phyloP scores from a whole-genome alignment of 2,113 vertebrate genomes.

The Ranitomeya imitator region DNA sequence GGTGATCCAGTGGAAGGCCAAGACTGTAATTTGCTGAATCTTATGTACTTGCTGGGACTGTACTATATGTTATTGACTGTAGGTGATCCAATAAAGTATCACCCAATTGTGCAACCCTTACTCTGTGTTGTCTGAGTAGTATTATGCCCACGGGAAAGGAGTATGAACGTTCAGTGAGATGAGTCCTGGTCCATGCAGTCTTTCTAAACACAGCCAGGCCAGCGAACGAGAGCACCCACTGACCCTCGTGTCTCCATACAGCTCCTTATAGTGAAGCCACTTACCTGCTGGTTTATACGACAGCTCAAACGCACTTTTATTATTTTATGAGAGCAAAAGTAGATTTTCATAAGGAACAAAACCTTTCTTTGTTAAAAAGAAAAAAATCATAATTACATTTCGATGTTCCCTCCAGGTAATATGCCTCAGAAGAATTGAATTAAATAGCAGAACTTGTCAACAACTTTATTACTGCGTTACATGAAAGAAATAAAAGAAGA shows the following conservation, averaged over 20 bases:
- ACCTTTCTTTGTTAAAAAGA: constrained; percentile 1
- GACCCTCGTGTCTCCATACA: neutral
- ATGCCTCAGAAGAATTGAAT: constrained; percentile 25
- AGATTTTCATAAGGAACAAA: constrained; percentile 31
- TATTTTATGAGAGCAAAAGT: constrained; percentile 6
- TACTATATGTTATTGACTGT: too few relatives aligned
- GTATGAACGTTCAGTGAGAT: too few relatives aligned
- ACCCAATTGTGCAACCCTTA: too few relatives aligned
- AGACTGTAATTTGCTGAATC: too few relatives aligned
- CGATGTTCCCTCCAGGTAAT: constrained; percentile 1
- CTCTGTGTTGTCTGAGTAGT: too few relatives aligned
- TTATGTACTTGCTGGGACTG: too few relatives aligned
- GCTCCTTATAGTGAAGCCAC: neutral
- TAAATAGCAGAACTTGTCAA: constrained; percentile 36
- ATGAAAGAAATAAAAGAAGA: neutral
- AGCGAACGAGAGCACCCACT: too few relatives aligned
- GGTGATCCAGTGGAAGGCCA: too few relatives aligned
- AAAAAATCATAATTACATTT: constrained; percentile 30
- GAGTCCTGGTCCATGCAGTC: too few relatives aligned
- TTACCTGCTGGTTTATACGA: constrained; percentile 22
- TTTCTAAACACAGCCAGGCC: too few relatives aligned
- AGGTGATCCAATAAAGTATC: too few relatives aligned
- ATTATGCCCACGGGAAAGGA: too few relatives aligned
- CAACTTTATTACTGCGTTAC: constrained; percentile 15
- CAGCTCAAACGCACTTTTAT: neutral